These are phyloP conservation scores for Trichoplusia ni DNA, from an alignment of 1,140 invertebrate genomes.

Conservation along the genomic window DNA sequence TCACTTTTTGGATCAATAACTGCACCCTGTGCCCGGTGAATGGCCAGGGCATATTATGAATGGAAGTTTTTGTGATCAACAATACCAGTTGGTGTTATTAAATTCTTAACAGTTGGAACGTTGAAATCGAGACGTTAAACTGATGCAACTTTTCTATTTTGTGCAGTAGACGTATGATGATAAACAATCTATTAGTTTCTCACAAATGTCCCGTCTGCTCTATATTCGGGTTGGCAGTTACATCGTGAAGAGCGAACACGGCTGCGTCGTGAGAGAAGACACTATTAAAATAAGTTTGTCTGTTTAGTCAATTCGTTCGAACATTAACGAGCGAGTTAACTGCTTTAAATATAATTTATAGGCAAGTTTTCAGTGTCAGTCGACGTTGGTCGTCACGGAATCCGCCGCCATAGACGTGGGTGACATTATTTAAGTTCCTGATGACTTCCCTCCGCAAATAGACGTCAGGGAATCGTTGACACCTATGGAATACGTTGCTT, in stretches of 20 bases:
- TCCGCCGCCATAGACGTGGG: constrained; percentile 3
- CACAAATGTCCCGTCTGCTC: not conserved
- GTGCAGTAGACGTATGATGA: not conserved
- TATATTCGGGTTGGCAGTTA: not conserved
- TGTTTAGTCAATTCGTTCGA: not conserved
- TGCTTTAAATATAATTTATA: constrained; percentile 15
- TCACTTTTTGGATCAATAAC: constrained; percentile 48
- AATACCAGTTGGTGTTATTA: not conserved
- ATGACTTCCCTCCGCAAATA: constrained; percentile 11
- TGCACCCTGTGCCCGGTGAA: constrained; percentile 28
- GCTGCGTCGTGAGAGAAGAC: not conserved
- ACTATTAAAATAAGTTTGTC: not conserved
- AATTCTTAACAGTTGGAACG: not conserved
- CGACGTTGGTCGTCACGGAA: not conserved
- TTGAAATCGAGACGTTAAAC: not conserved
- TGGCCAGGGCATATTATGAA: constrained; percentile 15
- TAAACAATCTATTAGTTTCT: not conserved
- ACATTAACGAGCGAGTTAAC: constrained; percentile 6
- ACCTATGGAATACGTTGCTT: not conserved
- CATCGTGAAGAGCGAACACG: not conserved
- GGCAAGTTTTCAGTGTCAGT: constrained; percentile 10
- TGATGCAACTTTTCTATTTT: constrained; percentile 12
- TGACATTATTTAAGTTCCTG: constrained; percentile 3
- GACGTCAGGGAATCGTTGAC: constrained; percentile 11
- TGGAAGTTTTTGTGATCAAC: not conserved